Evolutionary conservation across 30 jellyfish, hydroid and myxozoan genomes (phyloP).

Genomic region (Phacellophora camtschatica): DNA sequence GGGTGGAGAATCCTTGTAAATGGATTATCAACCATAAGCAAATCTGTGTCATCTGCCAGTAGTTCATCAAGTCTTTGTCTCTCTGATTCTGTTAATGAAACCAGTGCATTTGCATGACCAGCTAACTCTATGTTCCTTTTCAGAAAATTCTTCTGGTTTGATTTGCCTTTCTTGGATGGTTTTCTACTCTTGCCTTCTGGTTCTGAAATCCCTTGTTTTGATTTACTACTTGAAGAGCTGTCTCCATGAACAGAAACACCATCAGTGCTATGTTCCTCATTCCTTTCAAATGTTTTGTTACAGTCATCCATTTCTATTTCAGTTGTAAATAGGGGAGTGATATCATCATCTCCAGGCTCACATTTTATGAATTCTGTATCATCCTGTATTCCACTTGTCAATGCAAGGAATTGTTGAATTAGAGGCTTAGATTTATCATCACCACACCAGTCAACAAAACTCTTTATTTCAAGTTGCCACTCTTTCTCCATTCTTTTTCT

Average conservation of each 20-base stretch:
- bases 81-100: constrained; percentile 77
- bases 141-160: constrained; percentile 48
- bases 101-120: constrained; percentile 67
- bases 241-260: neutral
- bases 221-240: neutral
- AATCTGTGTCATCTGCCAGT: constrained; percentile 76
- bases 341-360: constrained; percentile 14
- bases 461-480: constrained; percentile 57
- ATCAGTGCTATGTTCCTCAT: neutral
- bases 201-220: neutral
- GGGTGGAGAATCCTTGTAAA: constrained; percentile 29
- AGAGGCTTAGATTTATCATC: constrained; percentile 38
- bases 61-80: constrained; percentile 70
- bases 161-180: neutral
- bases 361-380: neutral
- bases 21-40: constrained; percentile 72
- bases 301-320: constrained; percentile 32
- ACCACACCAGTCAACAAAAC: constrained; percentile 66
- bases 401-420: constrained; percentile 63
- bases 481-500: constrained; percentile 55
- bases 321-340: constrained; percentile 54
- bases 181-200: neutral
- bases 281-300: neutral
- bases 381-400: constrained; percentile 31
- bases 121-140: constrained; percentile 77